Evolutionary conservation across 2,113 vertebrate genomes (phyloP), one percentile per base, ranked within the genome.

Genomic region (Pao palembangensis): DNA sequence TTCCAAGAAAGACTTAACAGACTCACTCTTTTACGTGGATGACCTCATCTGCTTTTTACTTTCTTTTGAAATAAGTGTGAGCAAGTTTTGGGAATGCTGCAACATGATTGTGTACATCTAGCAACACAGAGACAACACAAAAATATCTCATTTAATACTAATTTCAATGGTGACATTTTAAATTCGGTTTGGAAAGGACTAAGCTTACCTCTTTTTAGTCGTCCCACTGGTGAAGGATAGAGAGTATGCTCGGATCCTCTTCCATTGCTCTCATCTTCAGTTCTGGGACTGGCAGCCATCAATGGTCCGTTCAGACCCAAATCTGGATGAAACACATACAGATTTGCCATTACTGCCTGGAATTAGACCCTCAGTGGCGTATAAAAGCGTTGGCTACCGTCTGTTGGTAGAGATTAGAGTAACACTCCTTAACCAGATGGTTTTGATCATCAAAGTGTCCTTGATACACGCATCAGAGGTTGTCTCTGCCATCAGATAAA

Each of bases 91-190:
- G 25, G 90, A 90, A 8, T 93, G 92, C 4, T 89, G 81, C 61
- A 88, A 85, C 19, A 93, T 93, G 66, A 94, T 91, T n/a, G n/a
- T 25, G 75, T 91, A 93, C 92, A 95, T 94, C 93, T 95, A 23
- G 15, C n/a, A 47, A n/a, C 6, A 47, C 2, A 2, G 44, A 6
- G 7, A n/a, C 13, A 46, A 46, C 2, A 16, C 44, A 46, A n/a
- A n/a, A 16, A 17, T 16, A 5, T 46, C 16, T 46, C 12, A 11
- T 15, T 46, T 46, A 16, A 50, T 49, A 12, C 3, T n/a, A 19
- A n/a, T 20, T 16, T 50, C 3, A 18, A 8, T 11, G 44, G 44
- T 20, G 11, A 10, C 4, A 50, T n/a, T 50, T 53, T n/a, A 5
- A 19, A 15, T 46, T 46, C 16, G 2, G 14, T 5, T 46, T 17